Conservation (phyloP, 2,797 vertebrate species). For the Lepus townsendii region DNA sequence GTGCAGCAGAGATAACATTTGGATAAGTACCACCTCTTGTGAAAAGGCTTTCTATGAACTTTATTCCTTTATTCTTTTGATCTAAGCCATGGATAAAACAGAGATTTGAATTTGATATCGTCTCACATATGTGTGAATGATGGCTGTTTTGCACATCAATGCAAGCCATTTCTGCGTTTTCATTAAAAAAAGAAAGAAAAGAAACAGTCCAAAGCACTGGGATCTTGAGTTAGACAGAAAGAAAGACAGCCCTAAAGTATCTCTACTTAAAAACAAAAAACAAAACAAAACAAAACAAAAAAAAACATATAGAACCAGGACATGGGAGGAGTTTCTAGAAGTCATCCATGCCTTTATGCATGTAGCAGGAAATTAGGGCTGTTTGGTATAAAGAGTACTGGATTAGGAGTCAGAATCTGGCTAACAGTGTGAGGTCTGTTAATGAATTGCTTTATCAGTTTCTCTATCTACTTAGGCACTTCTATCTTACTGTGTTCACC, state of each 20-base stretch:
- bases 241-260: background rate
- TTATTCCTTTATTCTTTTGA: constrained; percentile 29
- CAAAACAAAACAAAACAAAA: no score
- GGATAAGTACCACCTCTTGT: constrained; percentile 3
- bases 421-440: background rate
- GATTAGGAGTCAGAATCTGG: background rate
- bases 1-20: constrained; percentile 30
- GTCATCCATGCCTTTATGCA: background rate
- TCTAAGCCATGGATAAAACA: constrained; percentile 46
- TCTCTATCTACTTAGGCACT: background rate
- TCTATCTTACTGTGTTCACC: background rate
- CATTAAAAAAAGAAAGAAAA: background rate
- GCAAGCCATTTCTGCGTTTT: background rate
- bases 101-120: constrained; percentile 16
- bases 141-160: background rate
- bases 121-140: constrained; percentile 25
- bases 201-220: background rate
- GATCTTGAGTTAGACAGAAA: background rate
- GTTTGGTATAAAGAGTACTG: background rate
- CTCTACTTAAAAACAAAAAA: background rate
- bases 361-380: background rate
- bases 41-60: background rate
- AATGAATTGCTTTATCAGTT: background rate
- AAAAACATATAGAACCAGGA: background rate
- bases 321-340: background rate